Conservation (phyloP, 2,888 invertebrate species). For the Erynnis tages region DNA sequence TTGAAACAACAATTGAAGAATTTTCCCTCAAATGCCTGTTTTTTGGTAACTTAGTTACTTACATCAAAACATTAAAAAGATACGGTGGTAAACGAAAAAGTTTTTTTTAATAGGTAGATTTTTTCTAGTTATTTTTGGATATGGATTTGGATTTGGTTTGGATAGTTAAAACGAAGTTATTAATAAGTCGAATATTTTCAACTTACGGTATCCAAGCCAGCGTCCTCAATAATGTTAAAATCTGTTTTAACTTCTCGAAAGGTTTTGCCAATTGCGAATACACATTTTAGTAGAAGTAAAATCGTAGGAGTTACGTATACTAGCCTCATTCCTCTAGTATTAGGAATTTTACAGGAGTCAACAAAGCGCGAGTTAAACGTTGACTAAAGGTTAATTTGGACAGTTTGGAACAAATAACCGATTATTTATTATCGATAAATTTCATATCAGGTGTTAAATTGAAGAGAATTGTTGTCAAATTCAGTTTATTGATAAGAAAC, state of each 20-base stretch:
- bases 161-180: not conserved
- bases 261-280: not conserved
- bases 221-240: conserved; percentile 57
- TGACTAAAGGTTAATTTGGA: conserved; percentile 12
- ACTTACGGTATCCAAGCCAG: conserved; percentile 66
- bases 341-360: conserved; percentile 20
- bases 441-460: conserved; percentile 13
- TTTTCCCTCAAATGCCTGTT: too few relatives aligned
- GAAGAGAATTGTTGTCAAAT: conserved; percentile 11
- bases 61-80: too few relatives aligned
- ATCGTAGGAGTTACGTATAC: not conserved
- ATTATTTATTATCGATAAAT: conserved; percentile 24
- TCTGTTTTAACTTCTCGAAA: conserved; percentile 37
- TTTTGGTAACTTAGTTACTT: too few relatives aligned
- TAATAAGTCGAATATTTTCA: not conserved
- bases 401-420: conserved; percentile 3
- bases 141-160: not conserved
- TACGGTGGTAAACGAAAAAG: too few relatives aligned
- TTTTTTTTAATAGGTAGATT: too few relatives aligned
- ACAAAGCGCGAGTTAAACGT: conserved; percentile 14
- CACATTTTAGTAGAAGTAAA: conserved; percentile 2
- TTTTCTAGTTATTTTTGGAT: not conserved
- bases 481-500: conserved; percentile 11
- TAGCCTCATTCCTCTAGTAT: conserved; percentile 21
- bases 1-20: too few relatives aligned